phyloP scores from a whole-genome alignment of 2,888 invertebrate species.

The Eumerus sabulonum region DNA sequence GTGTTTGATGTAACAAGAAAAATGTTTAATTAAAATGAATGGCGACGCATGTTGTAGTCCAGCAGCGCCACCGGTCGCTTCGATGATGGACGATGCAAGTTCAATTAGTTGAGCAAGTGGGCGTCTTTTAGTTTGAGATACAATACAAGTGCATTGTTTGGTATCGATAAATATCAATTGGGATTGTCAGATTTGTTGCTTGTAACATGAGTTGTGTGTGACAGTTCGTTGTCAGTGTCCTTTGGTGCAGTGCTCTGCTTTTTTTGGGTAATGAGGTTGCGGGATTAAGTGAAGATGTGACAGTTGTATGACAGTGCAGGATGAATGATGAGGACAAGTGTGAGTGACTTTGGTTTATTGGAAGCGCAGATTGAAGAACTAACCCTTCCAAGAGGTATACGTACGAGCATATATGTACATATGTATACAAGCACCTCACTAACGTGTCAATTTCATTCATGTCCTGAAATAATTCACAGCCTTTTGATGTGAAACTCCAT shows the following conservation, averaged over 20 bases:
- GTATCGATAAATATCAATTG: slow-evolving; percentile 66
- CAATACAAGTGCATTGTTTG: slow-evolving; percentile 55
- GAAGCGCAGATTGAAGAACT: too few relatives aligned
- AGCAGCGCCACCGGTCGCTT: slow-evolving; percentile 19
- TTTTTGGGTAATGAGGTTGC: slow-evolving; percentile 42
- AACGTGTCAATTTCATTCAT: background rate
- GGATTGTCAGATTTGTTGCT: slow-evolving; percentile 64
- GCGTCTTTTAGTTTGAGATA: slow-evolving; percentile 24
- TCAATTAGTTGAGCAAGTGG: slow-evolving; percentile 32
- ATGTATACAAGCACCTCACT: too few relatives aligned
- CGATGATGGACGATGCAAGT: slow-evolving; percentile 51
- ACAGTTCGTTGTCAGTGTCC: slow-evolving; percentile 44
- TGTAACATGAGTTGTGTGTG: slow-evolving; percentile 39
- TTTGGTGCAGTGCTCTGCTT: slow-evolving; percentile 25
- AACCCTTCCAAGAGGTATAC: too few relatives aligned
- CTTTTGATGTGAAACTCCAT: slow-evolving; percentile 15
- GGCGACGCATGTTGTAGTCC: slow-evolving; percentile 46
- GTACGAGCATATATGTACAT: too few relatives aligned
- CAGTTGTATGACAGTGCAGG: slow-evolving; percentile 46
- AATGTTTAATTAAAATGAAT: slow-evolving; percentile 58
- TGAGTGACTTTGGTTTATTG: slow-evolving; percentile 44
- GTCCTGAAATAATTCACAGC: slow-evolving; percentile 13
- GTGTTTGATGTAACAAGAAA: slow-evolving; percentile 22
- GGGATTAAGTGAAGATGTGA: slow-evolving; percentile 62
- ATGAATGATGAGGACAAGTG: slow-evolving; percentile 36